phyloP scores from a whole-genome alignment of 1,140 invertebrate genomes.

The Drosophila eugracilis region DNA sequence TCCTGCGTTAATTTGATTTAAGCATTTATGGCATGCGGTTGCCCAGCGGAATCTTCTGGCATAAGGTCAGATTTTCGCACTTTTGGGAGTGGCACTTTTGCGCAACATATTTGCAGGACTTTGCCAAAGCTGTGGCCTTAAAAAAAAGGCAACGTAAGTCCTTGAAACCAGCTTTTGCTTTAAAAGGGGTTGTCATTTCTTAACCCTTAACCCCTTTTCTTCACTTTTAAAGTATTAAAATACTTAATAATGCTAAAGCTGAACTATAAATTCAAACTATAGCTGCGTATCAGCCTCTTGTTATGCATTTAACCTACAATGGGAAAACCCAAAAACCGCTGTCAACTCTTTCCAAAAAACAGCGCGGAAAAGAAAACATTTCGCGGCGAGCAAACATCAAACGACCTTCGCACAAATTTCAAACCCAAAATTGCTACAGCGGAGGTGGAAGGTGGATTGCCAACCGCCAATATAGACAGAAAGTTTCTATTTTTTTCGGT shows the following conservation, averaged over 20 bases:
- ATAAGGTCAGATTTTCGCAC: slow-evolving; percentile 23
- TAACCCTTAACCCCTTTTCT: too few species aligned
- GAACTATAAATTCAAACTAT: not conserved
- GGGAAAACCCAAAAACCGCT: slow-evolving; percentile 7
- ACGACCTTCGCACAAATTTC: slow-evolving; percentile 73
- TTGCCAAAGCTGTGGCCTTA: not conserved
- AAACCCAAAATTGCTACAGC: slow-evolving; percentile 49
- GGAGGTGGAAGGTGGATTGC: slow-evolving; percentile 1
- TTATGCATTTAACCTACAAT: slow-evolving; percentile 41
- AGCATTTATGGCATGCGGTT: slow-evolving; percentile 64
- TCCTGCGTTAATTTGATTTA: slow-evolving; percentile 77
- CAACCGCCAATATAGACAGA: slow-evolving; percentile 39
- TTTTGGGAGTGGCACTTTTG: slow-evolving; percentile 23
- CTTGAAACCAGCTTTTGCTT: not conserved
- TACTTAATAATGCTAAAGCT: too few species aligned
- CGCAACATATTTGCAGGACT: not conserved
- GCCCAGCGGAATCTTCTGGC: slow-evolving; percentile 20
- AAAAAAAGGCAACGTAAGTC: not conserved
- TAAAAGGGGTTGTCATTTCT: too few species aligned
- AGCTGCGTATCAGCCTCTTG: not conserved
- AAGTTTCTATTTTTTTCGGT: slow-evolving; percentile 18
- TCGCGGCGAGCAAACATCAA: slow-evolving; percentile 30
- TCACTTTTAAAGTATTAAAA: too few species aligned
- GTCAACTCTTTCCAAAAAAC: slow-evolving; percentile 27
- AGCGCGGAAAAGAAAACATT: slow-evolving; percentile 11